Evolutionary conservation across 2,797 vertebrate species (phyloP).

Genomic region (Chromobotia macracanthus): DNA sequence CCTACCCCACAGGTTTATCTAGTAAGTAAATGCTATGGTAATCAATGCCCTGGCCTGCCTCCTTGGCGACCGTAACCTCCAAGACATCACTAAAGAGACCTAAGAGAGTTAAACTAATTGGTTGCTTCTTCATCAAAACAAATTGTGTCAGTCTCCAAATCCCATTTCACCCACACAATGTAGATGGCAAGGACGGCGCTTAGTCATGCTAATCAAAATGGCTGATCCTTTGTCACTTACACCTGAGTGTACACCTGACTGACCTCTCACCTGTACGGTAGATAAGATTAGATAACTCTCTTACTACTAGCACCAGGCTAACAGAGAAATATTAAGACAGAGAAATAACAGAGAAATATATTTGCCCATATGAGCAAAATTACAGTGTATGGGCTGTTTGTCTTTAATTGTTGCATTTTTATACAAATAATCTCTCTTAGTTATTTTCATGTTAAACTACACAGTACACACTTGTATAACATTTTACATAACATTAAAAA

Average conservation of each 20-base stretch:
- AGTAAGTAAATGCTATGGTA: not conserved
- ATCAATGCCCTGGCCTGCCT: conserved; percentile 34
- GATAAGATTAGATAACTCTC: conserved; percentile 35
- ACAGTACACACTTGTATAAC: not conserved
- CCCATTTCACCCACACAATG: conserved; percentile 16
- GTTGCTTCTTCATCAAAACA: conserved; percentile 56
- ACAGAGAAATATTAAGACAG: not conserved
- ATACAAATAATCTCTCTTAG: not conserved
- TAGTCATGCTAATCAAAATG: conserved; percentile 67
- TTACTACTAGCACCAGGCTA: conserved; percentile 23
- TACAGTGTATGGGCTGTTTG: not conserved
- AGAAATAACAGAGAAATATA: too few relatives aligned
- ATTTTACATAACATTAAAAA: not conserved
- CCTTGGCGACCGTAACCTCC: conserved; percentile 32
- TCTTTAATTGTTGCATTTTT: not conserved
- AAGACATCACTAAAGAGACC: conserved; percentile 41
- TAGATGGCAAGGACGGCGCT: conserved; percentile 51
- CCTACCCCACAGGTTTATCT: conserved; percentile 17
- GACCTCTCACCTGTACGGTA: conserved; percentile 55
- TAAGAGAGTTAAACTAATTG: conserved; percentile 47
- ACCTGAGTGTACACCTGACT: conserved; percentile 55
- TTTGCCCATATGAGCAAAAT: not conserved
- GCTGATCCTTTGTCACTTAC: conserved; percentile 57
- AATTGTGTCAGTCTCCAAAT: conserved; percentile 23
- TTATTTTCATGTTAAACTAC: not conserved